These are phyloP conservation scores for Lithobates sylvaticus DNA, from an alignment of 2,797 vertebrate species.

Conservation along the genomic window DNA sequence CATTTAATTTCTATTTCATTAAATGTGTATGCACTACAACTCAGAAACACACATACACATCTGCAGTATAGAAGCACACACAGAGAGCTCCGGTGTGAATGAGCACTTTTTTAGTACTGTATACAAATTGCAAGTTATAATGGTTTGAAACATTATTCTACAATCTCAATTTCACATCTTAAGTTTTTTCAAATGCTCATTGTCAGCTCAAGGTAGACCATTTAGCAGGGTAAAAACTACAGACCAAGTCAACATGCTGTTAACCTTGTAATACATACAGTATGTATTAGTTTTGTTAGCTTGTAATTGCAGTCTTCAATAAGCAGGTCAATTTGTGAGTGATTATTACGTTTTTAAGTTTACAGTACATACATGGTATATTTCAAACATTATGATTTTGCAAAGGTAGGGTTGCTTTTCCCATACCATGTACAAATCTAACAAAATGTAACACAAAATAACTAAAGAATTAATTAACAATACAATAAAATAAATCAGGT, in stretches of 20 bases:
- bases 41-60: too few relatives aligned
- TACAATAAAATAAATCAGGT: neutral
- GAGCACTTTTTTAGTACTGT: too few relatives aligned
- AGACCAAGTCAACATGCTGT: constrained; percentile 46
- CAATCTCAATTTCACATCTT: too few relatives aligned
- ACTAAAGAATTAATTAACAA: neutral
- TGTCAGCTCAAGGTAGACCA: constrained; percentile 15
- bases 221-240: neutral
- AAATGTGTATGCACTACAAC: too few relatives aligned
- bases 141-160: neutral
- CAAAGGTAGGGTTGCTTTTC: neutral
- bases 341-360: neutral
- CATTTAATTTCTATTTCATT: too few relatives aligned
- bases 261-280: constrained; percentile 31
- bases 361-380: constrained; percentile 31
- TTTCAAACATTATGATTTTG: constrained; percentile 13
- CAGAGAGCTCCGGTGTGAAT: too few relatives aligned
- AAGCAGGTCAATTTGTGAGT: constrained; percentile 27
- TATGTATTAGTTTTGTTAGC: constrained; percentile 55
- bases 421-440: too few relatives aligned
- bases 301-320: constrained; percentile 31
- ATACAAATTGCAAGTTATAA: too few relatives aligned
- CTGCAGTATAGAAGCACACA: too few relatives aligned
- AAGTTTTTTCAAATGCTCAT: constrained; percentile 17
- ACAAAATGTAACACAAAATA: neutral